Evolutionary conservation across 2,113 vertebrate species (phyloP).

Genomic region (Microcebus jonahi): DNA sequence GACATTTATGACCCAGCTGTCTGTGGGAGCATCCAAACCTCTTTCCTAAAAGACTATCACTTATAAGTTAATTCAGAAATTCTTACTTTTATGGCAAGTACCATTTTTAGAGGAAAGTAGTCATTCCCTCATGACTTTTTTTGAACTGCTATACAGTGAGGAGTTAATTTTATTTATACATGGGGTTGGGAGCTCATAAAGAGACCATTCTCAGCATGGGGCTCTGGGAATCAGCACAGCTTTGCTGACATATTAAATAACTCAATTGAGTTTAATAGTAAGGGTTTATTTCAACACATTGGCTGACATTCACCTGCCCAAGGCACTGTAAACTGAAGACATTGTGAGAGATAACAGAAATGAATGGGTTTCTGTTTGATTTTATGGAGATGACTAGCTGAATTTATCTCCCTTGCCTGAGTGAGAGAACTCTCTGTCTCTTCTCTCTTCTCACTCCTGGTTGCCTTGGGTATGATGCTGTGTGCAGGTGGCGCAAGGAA

Average conservation of each 20-base stretch:
- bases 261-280: neutral
- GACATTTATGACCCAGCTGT: neutral
- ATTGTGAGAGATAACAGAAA: neutral
- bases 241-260: neutral
- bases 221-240: neutral
- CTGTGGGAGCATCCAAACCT: neutral
- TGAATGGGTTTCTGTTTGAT: neutral
- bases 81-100: neutral
- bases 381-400: neutral
- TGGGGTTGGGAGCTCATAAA: neutral
- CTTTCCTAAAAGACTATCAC: neutral
- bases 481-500: neutral
- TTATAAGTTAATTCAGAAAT: neutral
- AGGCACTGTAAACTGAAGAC: neutral
- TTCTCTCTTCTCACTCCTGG: neutral
- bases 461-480: neutral
- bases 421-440: neutral
- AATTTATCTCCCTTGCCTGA: neutral
- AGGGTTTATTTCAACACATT: neutral
- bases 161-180: neutral
- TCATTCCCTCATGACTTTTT: neutral
- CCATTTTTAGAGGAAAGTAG: neutral
- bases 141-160: neutral
- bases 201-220: neutral
- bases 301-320: neutral